These are phyloP conservation scores for Cantharis rufa DNA, from an alignment of 2,888 invertebrate species.

Conservation along the genomic window DNA sequence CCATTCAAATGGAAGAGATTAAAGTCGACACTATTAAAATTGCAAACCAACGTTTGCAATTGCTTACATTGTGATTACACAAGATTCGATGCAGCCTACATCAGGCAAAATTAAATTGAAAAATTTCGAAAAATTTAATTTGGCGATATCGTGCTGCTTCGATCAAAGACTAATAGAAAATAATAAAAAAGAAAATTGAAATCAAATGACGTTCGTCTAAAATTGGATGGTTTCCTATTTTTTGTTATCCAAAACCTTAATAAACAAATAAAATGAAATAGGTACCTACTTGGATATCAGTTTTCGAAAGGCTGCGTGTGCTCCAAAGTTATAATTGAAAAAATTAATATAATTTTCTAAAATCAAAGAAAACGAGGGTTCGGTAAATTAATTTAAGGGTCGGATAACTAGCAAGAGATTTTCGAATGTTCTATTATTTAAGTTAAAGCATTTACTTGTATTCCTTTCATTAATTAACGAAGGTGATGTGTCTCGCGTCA, in stretches of 20 bases:
- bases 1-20: neutral
- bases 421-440: neutral
- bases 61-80: neutral
- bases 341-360: neutral
- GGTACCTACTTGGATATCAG: neutral
- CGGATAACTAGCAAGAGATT: neutral
- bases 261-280: neutral
- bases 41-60: neutral
- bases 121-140: neutral
- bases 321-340: neutral
- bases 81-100: neutral
- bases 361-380: neutral
- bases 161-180: neutral
- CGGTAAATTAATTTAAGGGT: neutral
- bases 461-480: neutral
- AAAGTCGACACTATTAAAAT: neutral
- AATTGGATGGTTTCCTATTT: neutral
- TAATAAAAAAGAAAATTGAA: neutral
- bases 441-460: constrained; percentile 2
- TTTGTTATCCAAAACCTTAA: neutral
- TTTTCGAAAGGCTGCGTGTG: neutral
- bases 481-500: neutral
- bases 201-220: neutral
- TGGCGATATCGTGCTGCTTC: neutral
- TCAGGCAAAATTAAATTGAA: neutral